These are phyloP conservation scores for Biston betularia DNA, from an alignment of 2,888 invertebrate species.

Conservation along the genomic window DNA sequence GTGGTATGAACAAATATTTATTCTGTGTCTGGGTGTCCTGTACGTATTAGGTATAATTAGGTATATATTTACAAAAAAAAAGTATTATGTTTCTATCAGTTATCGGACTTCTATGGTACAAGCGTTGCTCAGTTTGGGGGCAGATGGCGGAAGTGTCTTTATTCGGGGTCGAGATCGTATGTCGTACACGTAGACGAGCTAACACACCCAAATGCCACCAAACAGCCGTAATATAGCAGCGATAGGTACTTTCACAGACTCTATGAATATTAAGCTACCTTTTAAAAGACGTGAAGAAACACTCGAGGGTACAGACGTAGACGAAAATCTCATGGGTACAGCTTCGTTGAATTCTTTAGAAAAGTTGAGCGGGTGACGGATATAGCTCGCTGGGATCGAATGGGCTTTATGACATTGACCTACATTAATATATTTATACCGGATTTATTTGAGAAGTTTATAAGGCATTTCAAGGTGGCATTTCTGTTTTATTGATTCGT, in stretches of 20 bases:
- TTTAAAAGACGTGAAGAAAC: slow-evolving; percentile 10
- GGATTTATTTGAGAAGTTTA: slow-evolving; percentile 12
- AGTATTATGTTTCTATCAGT: no score
- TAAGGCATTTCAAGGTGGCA: slow-evolving; percentile 24
- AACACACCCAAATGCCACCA: slow-evolving; percentile 20
- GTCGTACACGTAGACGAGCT: slow-evolving; percentile 30
- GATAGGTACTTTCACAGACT: slow-evolving; percentile 18
- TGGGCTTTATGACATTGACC: slow-evolving; percentile 29
- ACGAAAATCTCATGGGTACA: slow-evolving; percentile 1
- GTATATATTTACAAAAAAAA: no score
- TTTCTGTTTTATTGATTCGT: slow-evolving; percentile 17
- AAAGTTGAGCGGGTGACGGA: slow-evolving; percentile 16
- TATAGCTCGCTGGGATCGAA: slow-evolving; percentile 24
- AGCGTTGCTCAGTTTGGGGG: no score
- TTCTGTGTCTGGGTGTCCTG: no score
- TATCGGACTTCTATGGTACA: no score
- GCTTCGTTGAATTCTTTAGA: slow-evolving; percentile 8
- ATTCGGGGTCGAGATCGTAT: slow-evolving; percentile 45
- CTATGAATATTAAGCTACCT: slow-evolving; percentile 22
- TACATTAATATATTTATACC: slow-evolving; percentile 24
- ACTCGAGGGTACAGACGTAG: slow-evolving; percentile 7
- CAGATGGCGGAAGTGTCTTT: slow-evolving; percentile 46
- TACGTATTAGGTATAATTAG: no score
- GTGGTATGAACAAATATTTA: no score
- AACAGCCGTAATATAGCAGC: slow-evolving; percentile 19